Base-by-base conservation (phyloP, 2,888 invertebrate genomes). In the Platerodrilus igneus region DNA sequence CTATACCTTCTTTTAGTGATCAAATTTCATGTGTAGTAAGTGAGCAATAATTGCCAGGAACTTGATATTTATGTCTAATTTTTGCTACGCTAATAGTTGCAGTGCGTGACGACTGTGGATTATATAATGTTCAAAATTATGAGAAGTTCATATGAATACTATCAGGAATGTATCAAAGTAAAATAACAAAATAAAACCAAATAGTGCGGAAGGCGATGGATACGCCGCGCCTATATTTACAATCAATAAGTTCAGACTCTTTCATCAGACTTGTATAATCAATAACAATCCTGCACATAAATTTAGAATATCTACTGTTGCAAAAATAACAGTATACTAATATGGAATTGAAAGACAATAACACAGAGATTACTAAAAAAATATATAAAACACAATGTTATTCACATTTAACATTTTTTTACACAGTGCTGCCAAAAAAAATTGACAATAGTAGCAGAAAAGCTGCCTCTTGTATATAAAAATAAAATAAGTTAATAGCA, bases 261-360 rank as follows among this genome's bases (percentile, higher is more conserved):
- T 54, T 53, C 57, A 64, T 65, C 66, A 66, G 66, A 65, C 65
- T 66, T 65, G 63, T 63, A 38, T 29, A 31, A 32, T 23, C 23
- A 27, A 17, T 37, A 20, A 28, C 22, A 14, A 34, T 62, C 56
- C 60, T 59, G 30, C 31, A 43, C 26, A 43, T 35, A 29, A 23
- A 41, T 41, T 28, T 34, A 36, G 36, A 35, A 35, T 33, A 14
- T 30, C 22, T 22, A 30, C 23, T 23, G 23, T 23, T 9, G 17
- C 29, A 27, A 16, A 26, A 28, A 23, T 23, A 26, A 27, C 35
- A 37, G 22, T 10, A 27, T 22, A 30, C 10, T n/a, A 18, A 13
- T 1, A 14, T 22, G 33, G 40, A 31, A 30, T 17, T 30, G 31
- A 32, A 30, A 34, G 30, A 45, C 44, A 39, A 45, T 48, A 51